These are phyloP conservation scores for Tetragnatha versicolor DNA, from an alignment of 1,140 invertebrate species.

Conservation along the genomic window DNA sequence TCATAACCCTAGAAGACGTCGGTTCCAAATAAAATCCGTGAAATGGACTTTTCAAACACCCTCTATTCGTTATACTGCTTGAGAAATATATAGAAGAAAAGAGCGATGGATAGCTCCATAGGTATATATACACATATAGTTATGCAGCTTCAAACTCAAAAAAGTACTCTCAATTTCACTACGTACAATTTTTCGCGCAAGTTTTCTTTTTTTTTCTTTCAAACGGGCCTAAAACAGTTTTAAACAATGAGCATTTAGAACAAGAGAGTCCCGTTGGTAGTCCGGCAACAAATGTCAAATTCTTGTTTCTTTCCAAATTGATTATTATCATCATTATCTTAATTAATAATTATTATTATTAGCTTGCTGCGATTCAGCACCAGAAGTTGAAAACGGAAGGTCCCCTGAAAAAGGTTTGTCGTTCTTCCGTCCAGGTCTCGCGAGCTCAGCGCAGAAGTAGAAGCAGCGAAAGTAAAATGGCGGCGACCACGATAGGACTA, in stretches of 20 bases:
- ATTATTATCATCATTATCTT: no score
- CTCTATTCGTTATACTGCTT: constrained; percentile 21
- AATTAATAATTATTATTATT: constrained; percentile 3
- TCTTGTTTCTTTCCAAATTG: no score
- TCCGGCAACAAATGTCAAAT: no score
- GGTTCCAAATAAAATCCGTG: no score
- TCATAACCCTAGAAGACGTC: no score
- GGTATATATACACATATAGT: constrained; percentile 18
- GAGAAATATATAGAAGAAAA: constrained; percentile 23
- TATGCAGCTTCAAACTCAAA: not conserved
- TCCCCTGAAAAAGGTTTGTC: not conserved
- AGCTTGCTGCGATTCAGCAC: constrained; percentile 33
- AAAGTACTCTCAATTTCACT: not conserved
- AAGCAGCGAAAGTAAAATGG: not conserved
- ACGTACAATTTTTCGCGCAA: constrained; percentile 5
- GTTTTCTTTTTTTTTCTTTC: no score
- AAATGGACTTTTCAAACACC: no score
- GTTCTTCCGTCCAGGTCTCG: not conserved
- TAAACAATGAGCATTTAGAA: constrained; percentile 29
- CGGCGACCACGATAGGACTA: not conserved
- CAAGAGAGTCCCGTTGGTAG: constrained; percentile 16
- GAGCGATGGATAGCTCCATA: constrained; percentile 1
- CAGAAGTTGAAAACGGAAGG: constrained; percentile 20
- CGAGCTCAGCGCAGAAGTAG: not conserved
- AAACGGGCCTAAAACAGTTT: constrained; percentile 13